Base-by-base conservation (phyloP, 2,888 invertebrate species). In the Heliconius charithonia region DNA sequence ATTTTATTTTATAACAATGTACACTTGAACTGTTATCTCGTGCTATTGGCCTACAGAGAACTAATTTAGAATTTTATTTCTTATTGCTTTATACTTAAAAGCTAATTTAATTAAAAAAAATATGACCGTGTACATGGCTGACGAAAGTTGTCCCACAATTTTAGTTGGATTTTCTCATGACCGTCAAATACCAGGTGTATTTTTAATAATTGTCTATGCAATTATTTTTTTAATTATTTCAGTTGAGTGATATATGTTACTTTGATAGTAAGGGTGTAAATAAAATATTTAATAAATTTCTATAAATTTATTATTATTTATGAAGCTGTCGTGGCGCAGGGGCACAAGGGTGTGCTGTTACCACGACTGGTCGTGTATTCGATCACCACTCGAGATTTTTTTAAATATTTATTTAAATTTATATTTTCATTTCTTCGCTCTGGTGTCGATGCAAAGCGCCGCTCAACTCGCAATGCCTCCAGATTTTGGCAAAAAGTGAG, bases 121-220 rank as follows among this genome's bases (percentile, higher is more conserved):
- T 56, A 56, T 65, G 78, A 66, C 66, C 67, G 22, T 51, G 75
- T 81, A 59, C 37, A 9, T 37, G 75, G 79, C 69, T 72, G 73
- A 80, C 62, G 80, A 81, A 82, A 81, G 75, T 80, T 75, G 82
- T 80, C 82, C 79, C 81, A 83, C 83, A 80, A 63, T 81, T 81
- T 56, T n/a, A 75, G 19, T 85, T 85, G 85, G 83, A 85, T 86
- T 80, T 88, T 89, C 90, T 85, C 89, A 89, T 86, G 91, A 82
- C 89, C 89, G 84, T 87, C 87, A 87, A 87, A 82, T 71, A 70
- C 71, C 70, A 27, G 29, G 63, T 71, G 56, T 73, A 22, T 69
- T 62, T 71, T 75, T 66, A 37, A 80, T 81, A 65, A 59, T 66
- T 62, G 37, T 56, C 2, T 25, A 72, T 71, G n/a, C 75, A 66